Evolutionary conservation across 1,140 invertebrate genomes (phyloP).

Genomic region (Pantala flavescens): DNA sequence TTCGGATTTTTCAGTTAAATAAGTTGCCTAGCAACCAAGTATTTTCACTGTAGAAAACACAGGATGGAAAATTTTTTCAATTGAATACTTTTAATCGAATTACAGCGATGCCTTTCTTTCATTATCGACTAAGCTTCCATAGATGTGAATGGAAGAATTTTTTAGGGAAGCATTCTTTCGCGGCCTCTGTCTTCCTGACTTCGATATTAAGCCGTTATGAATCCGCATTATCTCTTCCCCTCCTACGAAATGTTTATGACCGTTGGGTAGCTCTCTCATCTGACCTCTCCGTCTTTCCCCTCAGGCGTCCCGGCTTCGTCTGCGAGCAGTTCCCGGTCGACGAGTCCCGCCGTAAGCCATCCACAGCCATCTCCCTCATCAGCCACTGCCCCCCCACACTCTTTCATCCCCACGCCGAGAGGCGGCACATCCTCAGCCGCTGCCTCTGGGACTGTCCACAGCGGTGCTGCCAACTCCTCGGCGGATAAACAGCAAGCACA

Average conservation of each 20-base stretch:
- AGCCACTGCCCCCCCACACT: slow-evolving; percentile 29
- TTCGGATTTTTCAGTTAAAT: no score
- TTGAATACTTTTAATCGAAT: no score
- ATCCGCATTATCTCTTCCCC: neutral
- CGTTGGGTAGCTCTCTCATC: neutral
- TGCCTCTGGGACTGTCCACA: neutral
- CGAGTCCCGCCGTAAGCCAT: slow-evolving; percentile 27
- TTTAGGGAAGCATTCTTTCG: neutral
- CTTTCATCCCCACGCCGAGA: slow-evolving; percentile 41
- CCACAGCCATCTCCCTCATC: neutral
- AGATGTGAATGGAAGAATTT: no score
- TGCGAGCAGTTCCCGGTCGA: slow-evolving; percentile 36
- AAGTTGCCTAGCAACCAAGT: no score
- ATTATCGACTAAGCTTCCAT: no score
- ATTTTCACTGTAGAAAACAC: no score
- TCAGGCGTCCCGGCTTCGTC: slow-evolving; percentile 26
- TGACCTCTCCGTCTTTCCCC: neutral
- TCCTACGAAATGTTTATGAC: neutral
- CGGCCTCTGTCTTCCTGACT: neutral
- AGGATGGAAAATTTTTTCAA: no score
- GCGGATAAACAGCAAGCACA: neutral
- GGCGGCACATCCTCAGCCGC: neutral
- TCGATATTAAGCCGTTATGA: neutral
- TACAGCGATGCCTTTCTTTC: no score
- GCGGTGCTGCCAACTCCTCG: neutral